Evolutionary conservation across 2,888 invertebrate genomes (phyloP).

Genomic region (Eupithecia pulchellata): DNA sequence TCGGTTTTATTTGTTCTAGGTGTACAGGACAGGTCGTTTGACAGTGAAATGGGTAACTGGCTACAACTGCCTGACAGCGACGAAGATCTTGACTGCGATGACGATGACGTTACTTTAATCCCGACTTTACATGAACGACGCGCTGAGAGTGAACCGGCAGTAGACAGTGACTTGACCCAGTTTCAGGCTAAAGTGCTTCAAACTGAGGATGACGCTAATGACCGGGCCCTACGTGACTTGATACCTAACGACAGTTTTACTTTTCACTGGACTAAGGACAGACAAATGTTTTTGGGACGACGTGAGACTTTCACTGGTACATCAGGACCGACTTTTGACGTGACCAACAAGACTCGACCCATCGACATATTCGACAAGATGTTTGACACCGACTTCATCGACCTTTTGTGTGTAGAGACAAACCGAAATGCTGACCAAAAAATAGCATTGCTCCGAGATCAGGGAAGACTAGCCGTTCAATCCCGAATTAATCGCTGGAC

Average conservation of each 20-base stretch:
- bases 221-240: slow-evolving; percentile 27
- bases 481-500: background rate
- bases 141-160: slow-evolving; percentile 18
- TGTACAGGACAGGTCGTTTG: too few relatives aligned
- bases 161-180: slow-evolving; percentile 22
- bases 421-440: slow-evolving; percentile 23
- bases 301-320: slow-evolving; percentile 36
- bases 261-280: slow-evolving; percentile 20
- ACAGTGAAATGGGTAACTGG: too few relatives aligned
- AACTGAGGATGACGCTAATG: slow-evolving; percentile 40
- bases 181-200: too few relatives aligned
- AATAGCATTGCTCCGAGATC: slow-evolving; percentile 13
- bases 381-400: slow-evolving; percentile 46
- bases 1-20: too few relatives aligned
- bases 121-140: background rate
- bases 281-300: slow-evolving; percentile 14
- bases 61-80: too few relatives aligned
- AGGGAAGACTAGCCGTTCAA: background rate
- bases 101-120: too few relatives aligned
- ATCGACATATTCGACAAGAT: slow-evolving; percentile 36
- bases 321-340: slow-evolving; percentile 46
- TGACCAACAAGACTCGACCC: slow-evolving; percentile 20
- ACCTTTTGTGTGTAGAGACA: slow-evolving; percentile 25
- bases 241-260: slow-evolving; percentile 30
- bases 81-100: too few relatives aligned